Evolutionary conservation across 2,113 vertebrate genomes (phyloP), one percentile per base, ranked within the genome.

Genomic region (Cichladusa arquata): DNA sequence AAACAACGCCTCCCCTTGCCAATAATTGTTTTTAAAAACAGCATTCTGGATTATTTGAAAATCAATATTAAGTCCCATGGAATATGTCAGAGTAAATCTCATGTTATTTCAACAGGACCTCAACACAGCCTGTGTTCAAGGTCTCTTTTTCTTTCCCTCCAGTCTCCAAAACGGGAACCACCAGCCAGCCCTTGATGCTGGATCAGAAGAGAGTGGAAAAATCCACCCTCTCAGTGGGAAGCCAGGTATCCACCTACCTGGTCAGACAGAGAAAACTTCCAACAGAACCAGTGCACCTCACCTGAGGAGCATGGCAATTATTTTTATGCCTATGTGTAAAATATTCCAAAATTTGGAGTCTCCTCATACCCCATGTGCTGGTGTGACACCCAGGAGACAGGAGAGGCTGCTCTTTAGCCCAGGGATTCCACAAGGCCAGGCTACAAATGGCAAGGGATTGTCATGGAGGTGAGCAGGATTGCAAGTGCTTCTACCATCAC

Each of bases 11-110:
- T 94, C 6, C 54, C 50, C 61, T 85, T 94, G 96, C 97, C 96
- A 97, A 78, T 88, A 93, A 90, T 86, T 97, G 95, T 97, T 97
- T 97, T 96, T 96, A 95, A 92, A 95, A 97, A 86, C 88, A 95
- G 93, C 90, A 85, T 94, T 97, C 95, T 86, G 92, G 86, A 96
- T 94, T 88, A 95, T 89, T 93, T 96, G 94, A 93, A 96, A 97
- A 97, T 96, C 95, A 90, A 92, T 96, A 95, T 90, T 93, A 88
- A 78, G 83, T 93, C 94, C 79, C 17, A 11, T 58, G 84, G 93
- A 96, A 92, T 85, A 96, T 80, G 84, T 88, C 80, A 94, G 74
- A 94, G 93, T 90, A 95, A 92, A 93, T 90, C 58, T 64, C 38
- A 60, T 90, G 86, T 90, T 95, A 58, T 95, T 95, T 88, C 93